phyloP scores from a whole-genome alignment of 2,888 invertebrate species.

The Oligia fasciuncula region DNA sequence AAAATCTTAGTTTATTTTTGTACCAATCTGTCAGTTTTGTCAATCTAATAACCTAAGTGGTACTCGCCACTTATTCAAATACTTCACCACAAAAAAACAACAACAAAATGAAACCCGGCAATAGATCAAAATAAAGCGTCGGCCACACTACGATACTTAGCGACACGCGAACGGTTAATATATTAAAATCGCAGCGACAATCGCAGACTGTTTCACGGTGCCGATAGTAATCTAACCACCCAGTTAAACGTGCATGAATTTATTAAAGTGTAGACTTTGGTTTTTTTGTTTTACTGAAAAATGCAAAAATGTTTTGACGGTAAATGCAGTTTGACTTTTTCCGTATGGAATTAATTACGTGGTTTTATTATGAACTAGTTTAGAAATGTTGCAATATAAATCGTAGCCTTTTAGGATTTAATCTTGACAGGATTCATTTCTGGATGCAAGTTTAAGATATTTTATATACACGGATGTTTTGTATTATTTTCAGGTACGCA shows the following conservation, averaged over 20 bases:
- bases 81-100: background rate
- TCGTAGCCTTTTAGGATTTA: background rate
- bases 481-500: background rate
- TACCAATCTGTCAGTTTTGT: background rate
- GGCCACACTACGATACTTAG: constrained; percentile 59
- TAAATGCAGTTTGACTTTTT: constrained; percentile 21
- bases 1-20: constrained; percentile 10
- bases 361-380: background rate
- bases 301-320: background rate
- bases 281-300: constrained; percentile 7
- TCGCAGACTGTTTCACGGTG: constrained; percentile 67
- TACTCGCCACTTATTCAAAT: constrained; percentile 33
- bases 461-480: background rate
- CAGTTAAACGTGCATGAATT: constrained; percentile 56
- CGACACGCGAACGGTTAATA: constrained; percentile 72
- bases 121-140: constrained; percentile 64
- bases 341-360: background rate
- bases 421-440: background rate
- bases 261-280: constrained; percentile 19
- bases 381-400: background rate
- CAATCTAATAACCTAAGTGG: constrained; percentile 19
- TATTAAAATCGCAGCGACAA: constrained; percentile 74
- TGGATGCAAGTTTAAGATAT: background rate
- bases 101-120: constrained; percentile 38
- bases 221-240: constrained; percentile 67